phyloP scores from a whole-genome alignment of 2,113 vertebrate species.

The Scolopax mira region DNA sequence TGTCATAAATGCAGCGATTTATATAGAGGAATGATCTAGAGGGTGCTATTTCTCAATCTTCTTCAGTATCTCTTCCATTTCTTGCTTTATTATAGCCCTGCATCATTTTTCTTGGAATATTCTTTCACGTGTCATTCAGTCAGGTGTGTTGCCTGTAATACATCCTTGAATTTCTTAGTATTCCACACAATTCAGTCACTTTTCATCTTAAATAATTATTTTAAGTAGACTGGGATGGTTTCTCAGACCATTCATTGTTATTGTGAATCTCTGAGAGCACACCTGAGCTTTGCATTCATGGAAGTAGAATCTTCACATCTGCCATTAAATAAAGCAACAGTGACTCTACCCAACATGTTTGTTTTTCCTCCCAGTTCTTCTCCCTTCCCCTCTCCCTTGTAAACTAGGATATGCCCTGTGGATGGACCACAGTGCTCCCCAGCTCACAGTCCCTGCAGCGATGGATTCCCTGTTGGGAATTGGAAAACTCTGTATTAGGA shows the following conservation, averaged over 20 bases:
- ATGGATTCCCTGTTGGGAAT: rapidly evolving
- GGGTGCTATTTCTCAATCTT: not conserved
- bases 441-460: not conserved
- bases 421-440: not conserved
- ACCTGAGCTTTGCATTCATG: not conserved
- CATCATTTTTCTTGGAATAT: not conserved
- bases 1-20: not conserved
- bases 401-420: rapidly evolving
- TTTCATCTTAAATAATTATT: not conserved
- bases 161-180: not conserved
- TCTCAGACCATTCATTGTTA: rapidly evolving
- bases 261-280: not conserved
- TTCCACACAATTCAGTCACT: not conserved
- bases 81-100: not conserved
- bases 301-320: not conserved
- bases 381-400: not conserved
- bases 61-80: not conserved
- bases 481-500: not conserved
- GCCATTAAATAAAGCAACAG: not conserved
- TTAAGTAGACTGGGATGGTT: not conserved
- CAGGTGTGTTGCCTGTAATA: not conserved
- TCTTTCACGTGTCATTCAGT: not conserved
- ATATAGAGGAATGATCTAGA: not conserved
- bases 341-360: not conserved
- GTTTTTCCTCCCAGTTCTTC: not conserved